Evolutionary conservation across 2,888 invertebrate species (phyloP).

Genomic region (Apomyelois bistriatella): DNA sequence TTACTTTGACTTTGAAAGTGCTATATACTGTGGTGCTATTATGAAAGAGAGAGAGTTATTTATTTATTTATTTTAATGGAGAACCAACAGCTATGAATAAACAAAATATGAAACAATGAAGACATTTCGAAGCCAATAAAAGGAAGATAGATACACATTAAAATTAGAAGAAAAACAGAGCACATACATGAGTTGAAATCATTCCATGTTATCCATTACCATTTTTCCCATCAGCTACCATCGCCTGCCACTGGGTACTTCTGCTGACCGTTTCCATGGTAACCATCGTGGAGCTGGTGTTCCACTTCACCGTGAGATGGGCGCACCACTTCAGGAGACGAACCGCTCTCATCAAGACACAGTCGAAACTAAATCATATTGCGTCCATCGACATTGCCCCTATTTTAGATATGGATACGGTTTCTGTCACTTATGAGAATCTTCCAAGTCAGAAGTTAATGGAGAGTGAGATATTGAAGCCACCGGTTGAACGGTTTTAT

Average conservation of each 20-base stretch:
- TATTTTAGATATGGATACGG: background rate
- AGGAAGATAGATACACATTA: too few relatives aligned
- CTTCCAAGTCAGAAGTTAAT: too few relatives aligned
- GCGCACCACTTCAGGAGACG: constrained; percentile 30
- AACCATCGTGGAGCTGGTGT: constrained; percentile 36
- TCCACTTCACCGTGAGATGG: constrained; percentile 37
- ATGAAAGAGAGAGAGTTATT: too few relatives aligned
- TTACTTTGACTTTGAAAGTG: too few relatives aligned
- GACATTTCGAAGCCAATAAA: too few relatives aligned
- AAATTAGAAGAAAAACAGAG: background rate
- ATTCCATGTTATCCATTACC: background rate
- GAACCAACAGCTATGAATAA: too few relatives aligned
- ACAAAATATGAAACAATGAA: too few relatives aligned
- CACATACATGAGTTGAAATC: background rate
- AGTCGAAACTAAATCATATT: background rate
- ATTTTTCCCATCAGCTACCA: constrained; percentile 24
- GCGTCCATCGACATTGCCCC: background rate
- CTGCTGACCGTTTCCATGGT: constrained; percentile 32
- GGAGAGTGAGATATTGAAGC: background rate
- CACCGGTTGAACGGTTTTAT: background rate
- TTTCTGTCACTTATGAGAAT: too few relatives aligned
- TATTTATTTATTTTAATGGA: too few relatives aligned
- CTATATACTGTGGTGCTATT: too few relatives aligned
- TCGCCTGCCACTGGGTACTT: constrained; percentile 33
- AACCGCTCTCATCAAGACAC: background rate